These are phyloP conservation scores for Mycteria americana DNA, from an alignment of 2,797 vertebrate species.

Conservation along the genomic window DNA sequence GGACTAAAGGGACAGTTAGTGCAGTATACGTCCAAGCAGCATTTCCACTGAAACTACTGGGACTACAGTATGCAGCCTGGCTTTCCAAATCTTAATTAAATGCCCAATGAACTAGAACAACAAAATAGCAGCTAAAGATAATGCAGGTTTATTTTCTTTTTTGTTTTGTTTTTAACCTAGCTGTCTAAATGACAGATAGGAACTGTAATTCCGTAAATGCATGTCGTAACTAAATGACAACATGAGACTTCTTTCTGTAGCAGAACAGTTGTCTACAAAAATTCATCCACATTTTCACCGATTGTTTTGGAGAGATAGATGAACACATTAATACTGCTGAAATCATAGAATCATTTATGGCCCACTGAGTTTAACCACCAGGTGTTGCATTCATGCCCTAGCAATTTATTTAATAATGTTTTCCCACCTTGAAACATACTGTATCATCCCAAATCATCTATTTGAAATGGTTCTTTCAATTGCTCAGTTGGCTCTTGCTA, in stretches of 20 bases:
- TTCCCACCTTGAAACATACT: constrained; percentile 60
- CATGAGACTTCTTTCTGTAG: not conserved
- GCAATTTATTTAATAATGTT: constrained; percentile 63
- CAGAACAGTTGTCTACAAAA: not conserved
- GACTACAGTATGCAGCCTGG: not conserved
- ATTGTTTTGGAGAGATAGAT: not conserved
- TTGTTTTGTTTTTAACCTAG: not conserved
- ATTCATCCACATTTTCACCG: not conserved
- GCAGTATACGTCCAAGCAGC: not conserved
- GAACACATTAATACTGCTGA: constrained; percentile 12
- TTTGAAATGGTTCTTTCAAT: constrained; percentile 59
- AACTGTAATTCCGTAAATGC: not conserved
- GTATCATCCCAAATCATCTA: constrained; percentile 48
- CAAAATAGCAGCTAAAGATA: not conserved
- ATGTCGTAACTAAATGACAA: not conserved
- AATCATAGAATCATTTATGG: constrained; percentile 12
- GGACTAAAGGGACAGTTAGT: not conserved
- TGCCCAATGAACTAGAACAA: not conserved
- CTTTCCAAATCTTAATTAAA: not conserved
- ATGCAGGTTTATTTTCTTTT: not conserved
- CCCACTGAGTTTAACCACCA: not conserved
- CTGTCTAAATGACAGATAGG: not conserved
- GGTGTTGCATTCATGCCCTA: constrained; percentile 40
- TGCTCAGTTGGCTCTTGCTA: constrained; percentile 41
- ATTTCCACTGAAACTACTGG: not conserved